A percentile compares a stretch with the other conserved stretches of the same genome.
These are phyloP conservation scores for Pseudomyrmex concolor DNA, from an alignment of 1,140 invertebrate species.

Conservation along the genomic window DNA sequence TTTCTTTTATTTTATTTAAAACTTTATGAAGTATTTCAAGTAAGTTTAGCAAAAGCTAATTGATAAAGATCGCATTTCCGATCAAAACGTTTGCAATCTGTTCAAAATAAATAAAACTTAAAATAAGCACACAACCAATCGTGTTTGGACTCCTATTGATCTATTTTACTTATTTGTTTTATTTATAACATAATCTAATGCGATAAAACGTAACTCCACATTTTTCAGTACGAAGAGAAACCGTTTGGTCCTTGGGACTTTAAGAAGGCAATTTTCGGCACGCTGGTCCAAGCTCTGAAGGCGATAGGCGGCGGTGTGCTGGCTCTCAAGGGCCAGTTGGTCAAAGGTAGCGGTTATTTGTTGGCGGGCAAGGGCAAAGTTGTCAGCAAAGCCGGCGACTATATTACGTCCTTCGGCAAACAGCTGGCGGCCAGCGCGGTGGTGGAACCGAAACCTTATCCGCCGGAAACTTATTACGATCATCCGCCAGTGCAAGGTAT, in stretches of 20 bases:
- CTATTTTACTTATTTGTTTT: slow-evolving; percentile 17
- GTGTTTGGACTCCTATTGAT: too few relatives aligned
- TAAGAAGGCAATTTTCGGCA: slow-evolving; percentile 92
- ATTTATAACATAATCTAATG: slow-evolving; percentile 1
- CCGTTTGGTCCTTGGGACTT: slow-evolving; percentile 90
- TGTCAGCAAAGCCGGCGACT: slow-evolving; percentile 89
- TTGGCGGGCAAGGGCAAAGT: slow-evolving; percentile 90
- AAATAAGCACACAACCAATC: too few relatives aligned
- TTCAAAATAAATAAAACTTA: too few relatives aligned
- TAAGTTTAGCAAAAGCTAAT: too few relatives aligned
- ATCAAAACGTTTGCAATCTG: too few relatives aligned
- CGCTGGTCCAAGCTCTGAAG: slow-evolving; percentile 92
- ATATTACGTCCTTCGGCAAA: slow-evolving; percentile 90
- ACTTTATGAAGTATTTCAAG: too few relatives aligned
- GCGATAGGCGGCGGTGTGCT: slow-evolving; percentile 93
- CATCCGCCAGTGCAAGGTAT: slow-evolving; percentile 38
- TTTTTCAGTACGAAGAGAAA: slow-evolving; percentile 84
- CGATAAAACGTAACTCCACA: background rate
- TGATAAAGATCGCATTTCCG: too few relatives aligned
- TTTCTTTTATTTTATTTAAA: too few relatives aligned
- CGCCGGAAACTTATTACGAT: slow-evolving; percentile 71
- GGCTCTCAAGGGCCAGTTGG: slow-evolving; percentile 92
- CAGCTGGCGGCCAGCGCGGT: slow-evolving; percentile 90
- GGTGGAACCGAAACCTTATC: slow-evolving; percentile 84
- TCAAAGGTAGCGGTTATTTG: slow-evolving; percentile 92